Base-by-base conservation (phyloP, 2,888 invertebrate species). In the Dorcus parallelipipedus region DNA sequence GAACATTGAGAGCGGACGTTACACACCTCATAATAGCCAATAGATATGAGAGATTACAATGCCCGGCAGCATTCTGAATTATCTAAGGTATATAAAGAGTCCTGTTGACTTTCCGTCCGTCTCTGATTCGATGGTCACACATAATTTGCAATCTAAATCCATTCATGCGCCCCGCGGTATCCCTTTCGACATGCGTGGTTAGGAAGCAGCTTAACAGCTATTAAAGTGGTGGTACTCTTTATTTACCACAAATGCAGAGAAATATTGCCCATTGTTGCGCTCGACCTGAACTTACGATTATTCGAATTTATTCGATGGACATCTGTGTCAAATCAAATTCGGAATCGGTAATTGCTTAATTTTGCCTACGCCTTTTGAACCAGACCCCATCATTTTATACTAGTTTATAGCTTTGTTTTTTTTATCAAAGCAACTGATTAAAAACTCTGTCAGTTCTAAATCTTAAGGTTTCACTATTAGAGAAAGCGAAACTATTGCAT, bases 71-170 rank as follows among this genome's bases (percentile, higher is more conserved):
- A 61, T 65, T 62, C 60, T 57, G 54, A 60, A 63, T 62, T 60
- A 60, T 55, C 54, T 56, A 60, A 54, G 55, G 57, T 57, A 53
- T 54, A 61, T 61, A 60, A 60, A 63, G 51, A 54, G 50, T 54
- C 49, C 59, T 60, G 53, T 49, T 63, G 59, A 58, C 55, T 58
- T 57, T 63, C 20, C 20, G 20, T 20, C 56, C 60, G 53, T 60
- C 50, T 56, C 56, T 51, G 52, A 54, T 61, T 58, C 59, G 58
- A 58, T 59, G 61, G 63, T 62, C 64, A 65, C 63, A 64, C 64
- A 67, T 69, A 67, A 67, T 69, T 69, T 67, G 69, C 69, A 69
- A 69, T 69, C 69, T 69, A 65, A 60, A 62, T 60, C 65, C 64
- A 67, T 69, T 67, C 62, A 68, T 59, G 59, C 52, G 55, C 56